phyloP scores from a whole-genome alignment of 37 sponge, comb jelly and placozoan genomes.

The Halisarca cf. caerulea region DNA sequence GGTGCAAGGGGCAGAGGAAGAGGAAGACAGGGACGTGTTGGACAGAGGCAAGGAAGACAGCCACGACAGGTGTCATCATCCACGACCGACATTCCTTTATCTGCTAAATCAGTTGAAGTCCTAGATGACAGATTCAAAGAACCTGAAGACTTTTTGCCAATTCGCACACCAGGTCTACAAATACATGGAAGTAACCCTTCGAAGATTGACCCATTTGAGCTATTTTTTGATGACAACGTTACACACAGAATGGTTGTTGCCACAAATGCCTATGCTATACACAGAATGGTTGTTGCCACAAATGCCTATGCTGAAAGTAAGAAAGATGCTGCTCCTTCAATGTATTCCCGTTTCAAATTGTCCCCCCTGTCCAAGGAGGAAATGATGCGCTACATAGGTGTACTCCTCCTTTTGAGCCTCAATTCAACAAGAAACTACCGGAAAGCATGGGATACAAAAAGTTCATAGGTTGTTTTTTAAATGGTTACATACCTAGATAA shows the following conservation, averaged over 20 bases:
- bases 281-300: background rate
- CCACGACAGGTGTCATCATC: background rate
- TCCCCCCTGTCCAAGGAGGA: background rate
- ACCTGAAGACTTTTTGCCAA: background rate
- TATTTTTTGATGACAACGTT: background rate
- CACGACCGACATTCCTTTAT: background rate
- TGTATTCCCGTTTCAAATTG: background rate
- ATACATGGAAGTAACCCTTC: background rate
- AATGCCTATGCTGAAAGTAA: conserved; percentile 5
- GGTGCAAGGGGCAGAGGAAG: background rate
- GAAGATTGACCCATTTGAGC: background rate
- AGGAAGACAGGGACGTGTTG: too few relatives aligned
- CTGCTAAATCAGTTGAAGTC: background rate
- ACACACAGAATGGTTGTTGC: background rate
- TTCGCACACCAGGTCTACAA: background rate
- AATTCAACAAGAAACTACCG: background rate
- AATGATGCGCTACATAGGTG: background rate
- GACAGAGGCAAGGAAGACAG: background rate
- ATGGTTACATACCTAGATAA: too few relatives aligned
- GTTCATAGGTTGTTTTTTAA: too few relatives aligned
- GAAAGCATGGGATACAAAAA: background rate
- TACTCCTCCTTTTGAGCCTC: conserved; percentile 4
- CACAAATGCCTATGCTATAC: conserved; percentile 17
- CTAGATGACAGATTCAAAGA: background rate
- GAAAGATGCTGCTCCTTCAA: background rate